Base-by-base conservation (phyloP, 2,113 vertebrate genomes). In the Lepus timidus region DNA sequence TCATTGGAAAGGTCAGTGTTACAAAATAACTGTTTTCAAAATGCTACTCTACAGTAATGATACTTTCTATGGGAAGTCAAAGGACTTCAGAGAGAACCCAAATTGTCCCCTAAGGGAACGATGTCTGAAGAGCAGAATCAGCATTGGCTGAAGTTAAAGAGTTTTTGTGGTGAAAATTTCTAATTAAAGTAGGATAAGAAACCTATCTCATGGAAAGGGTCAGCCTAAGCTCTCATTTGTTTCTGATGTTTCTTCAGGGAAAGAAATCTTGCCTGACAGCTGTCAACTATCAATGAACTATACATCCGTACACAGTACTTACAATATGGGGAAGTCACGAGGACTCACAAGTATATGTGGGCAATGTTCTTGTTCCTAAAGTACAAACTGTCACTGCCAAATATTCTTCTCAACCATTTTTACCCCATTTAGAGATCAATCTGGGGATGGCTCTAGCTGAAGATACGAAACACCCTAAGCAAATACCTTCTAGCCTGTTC, bases 151-250 rank as follows among this genome's bases (percentile, higher is more conserved):
- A 29, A 71, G 36, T 4, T 27, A 74, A 27, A 82, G 51, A 31
- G 58, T 44, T 75, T 68, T 33, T 71, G 49, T 29, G 9, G 31
- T 74, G 29, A 75, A 92, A 62, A 9, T 36, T 78, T 76, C 23
- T 19, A 88, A 79, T 92, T 44, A 55, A 75, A 88, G 36, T 17
- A 82, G 51, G 49, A 23, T 52, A 83, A 87, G 49, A 95, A 85
- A 80, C 2, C 2, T 9, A 52, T 8, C 39, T 85, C 6, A 23
- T 65, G 2, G 8, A 33, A 92, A 73, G 44, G 44, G 31, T 52
- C 74, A 61, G 19, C 9, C 25, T 19, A 71, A 55, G 39, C 29
- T 29, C 68, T 52, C 65, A 78, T 9, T 85, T 14, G 17, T 70
- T 82, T 67, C 33, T 39, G 11, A 11, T 36, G 1, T 22, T 88